Percentiles rank a stretch among this genome's conserved stretches.
These are phyloP conservation scores for Eunapius fragilis DNA, from an alignment of 37 sponge, comb jelly and placozoan species.

Conservation along the genomic window DNA sequence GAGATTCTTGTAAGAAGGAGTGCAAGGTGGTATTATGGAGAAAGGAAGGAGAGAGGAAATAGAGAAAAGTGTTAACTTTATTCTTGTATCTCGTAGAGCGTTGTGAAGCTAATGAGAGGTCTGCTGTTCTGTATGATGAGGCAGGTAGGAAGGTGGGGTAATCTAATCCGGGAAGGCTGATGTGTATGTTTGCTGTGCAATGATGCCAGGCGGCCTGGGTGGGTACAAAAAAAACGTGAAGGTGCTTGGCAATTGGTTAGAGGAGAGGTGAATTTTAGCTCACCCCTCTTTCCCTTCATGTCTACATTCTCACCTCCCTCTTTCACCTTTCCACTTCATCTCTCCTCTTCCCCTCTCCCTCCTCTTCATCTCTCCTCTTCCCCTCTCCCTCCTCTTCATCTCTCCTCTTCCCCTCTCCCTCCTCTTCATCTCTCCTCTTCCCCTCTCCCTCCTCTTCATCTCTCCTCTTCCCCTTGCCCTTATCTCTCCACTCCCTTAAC, in stretches of 20 bases:
- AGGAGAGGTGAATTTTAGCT: not conserved
- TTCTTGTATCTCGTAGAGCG: slow-evolving; percentile 44
- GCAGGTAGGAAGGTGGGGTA: slow-evolving; percentile 58
- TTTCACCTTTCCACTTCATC: not conserved
- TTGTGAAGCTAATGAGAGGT: slow-evolving; percentile 90
- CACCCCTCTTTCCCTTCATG: not conserved
- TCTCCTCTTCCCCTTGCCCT: not conserved
- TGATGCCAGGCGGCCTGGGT: no score
- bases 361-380: not conserved
- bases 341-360: not conserved
- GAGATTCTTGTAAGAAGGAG: no score
- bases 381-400: not conserved
- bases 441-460: not conserved
- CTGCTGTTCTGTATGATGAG: slow-evolving; percentile 82
- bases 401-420: not conserved
- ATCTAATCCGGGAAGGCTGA: not conserved
- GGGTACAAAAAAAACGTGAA: not conserved
- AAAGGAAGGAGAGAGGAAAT: no score
- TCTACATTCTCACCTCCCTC: not conserved
- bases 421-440: not conserved
- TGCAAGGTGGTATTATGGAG: no score
- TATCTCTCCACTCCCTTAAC: not conserved
- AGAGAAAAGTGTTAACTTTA: not conserved
- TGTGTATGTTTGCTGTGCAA: no score
- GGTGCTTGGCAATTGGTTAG: no score